phyloP scores from a whole-genome alignment of 2,113 vertebrate genomes.

The Hipposideros armiger region DNA sequence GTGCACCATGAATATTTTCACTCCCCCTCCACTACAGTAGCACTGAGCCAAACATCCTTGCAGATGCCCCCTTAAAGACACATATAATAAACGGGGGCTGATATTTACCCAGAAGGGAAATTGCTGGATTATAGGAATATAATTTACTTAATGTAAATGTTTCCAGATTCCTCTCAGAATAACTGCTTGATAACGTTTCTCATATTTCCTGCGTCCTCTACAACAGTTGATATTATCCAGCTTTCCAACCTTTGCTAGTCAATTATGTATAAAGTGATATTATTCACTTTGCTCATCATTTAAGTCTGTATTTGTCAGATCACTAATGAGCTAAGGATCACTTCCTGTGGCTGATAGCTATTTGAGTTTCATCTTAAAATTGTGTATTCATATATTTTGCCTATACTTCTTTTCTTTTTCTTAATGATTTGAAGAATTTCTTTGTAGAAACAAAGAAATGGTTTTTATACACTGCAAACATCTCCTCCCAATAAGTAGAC shows the following conservation, averaged over 20 bases:
- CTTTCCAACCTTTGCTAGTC: not conserved
- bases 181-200: not conserved
- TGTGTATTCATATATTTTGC: not conserved
- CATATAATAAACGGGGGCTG: rapidly evolving
- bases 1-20: rapidly evolving
- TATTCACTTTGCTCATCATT: not conserved
- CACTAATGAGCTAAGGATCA: not conserved
- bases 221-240: not conserved
- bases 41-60: not conserved
- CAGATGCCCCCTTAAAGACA: not conserved
- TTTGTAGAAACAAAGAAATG: not conserved
- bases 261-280: not conserved
- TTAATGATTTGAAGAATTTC: not conserved
- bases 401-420: not conserved
- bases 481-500: not conserved
- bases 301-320: not conserved
- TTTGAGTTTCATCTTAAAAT: not conserved
- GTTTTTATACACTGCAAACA: not conserved
- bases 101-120: not conserved
- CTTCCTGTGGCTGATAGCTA: not conserved
- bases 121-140: too few species aligned
- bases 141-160: not conserved
- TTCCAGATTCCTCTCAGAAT: not conserved
- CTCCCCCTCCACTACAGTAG: rapidly evolving
- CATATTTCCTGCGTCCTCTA: not conserved